Evolutionary conservation across 92 coral and sea anemone genomes (phyloP).

Genomic region (Anthopleura xanthogrammica): DNA sequence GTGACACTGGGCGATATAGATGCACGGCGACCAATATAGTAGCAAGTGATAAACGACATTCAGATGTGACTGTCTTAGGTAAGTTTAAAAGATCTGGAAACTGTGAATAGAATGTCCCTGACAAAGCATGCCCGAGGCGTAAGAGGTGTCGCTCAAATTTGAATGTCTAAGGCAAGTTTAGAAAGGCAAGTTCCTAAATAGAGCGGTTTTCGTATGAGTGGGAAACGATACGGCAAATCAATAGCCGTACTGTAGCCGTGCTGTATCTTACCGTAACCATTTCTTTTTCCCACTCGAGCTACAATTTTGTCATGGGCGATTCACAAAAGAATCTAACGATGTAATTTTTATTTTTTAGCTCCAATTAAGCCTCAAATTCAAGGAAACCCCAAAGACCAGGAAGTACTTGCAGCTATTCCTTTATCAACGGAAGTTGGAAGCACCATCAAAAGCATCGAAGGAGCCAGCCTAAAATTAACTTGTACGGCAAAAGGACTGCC

Average conservation of each 20-base stretch:
- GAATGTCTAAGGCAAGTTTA: too few relatives aligned
- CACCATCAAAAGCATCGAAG: constrained; percentile 50
- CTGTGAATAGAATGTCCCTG: too few relatives aligned
- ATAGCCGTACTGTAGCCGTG: too few relatives aligned
- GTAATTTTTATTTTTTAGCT: constrained; percentile 24
- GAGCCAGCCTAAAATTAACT: constrained; percentile 55
- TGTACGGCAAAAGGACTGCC: constrained; percentile 73
- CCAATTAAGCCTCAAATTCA: constrained; percentile 61
- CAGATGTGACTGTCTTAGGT: constrained; percentile 62
- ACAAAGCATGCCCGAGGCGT: too few relatives aligned
- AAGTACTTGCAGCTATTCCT: constrained; percentile 32
- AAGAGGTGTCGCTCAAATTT: too few relatives aligned
- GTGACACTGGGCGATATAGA: constrained; percentile 48
- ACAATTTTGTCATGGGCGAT: too few relatives aligned
- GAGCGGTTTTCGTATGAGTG: too few relatives aligned
- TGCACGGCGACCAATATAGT: constrained; percentile 64
- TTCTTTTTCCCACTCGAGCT: too few relatives aligned
- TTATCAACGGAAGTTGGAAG: constrained; percentile 64
- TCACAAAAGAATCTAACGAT: too few relatives aligned
- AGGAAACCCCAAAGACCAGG: constrained; percentile 48
- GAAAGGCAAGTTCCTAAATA: too few relatives aligned
- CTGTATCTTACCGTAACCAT: too few relatives aligned
- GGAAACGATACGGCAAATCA: too few relatives aligned
- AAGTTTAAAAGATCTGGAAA: not conserved
- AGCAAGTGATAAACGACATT: constrained; percentile 36